These are phyloP conservation scores for Eubasilissa splendida DNA, from an alignment of 2,888 invertebrate species.

Conservation along the genomic window DNA sequence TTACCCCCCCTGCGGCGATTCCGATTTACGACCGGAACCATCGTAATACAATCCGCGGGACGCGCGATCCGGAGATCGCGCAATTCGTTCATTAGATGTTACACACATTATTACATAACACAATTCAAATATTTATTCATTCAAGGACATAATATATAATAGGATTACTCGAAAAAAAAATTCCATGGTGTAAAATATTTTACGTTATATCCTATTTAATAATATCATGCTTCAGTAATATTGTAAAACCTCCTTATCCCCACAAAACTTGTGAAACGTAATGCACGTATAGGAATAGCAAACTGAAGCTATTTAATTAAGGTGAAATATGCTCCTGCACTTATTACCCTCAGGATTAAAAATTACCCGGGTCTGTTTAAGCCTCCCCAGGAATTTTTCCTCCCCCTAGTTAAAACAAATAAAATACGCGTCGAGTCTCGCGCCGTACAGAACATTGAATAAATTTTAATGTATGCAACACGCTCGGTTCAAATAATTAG, in stretches of 20 bases:
- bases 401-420: constrained; percentile 31
- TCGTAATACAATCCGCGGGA: too few relatives aligned
- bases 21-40: too few relatives aligned
- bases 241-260: background rate
- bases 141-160: too few relatives aligned
- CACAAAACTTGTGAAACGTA: background rate
- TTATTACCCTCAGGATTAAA: constrained; percentile 31
- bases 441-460: constrained; percentile 36
- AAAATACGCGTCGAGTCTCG: constrained; percentile 30
- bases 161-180: too few relatives aligned
- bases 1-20: too few relatives aligned
- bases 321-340: constrained; percentile 36
- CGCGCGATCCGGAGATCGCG: too few relatives aligned
- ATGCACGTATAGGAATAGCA: constrained; percentile 21
- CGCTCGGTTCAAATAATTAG: constrained; percentile 33
- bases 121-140: too few relatives aligned
- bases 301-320: constrained; percentile 37
- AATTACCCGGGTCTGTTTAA: constrained; percentile 22
- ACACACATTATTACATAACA: too few relatives aligned
- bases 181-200: too few relatives aligned
- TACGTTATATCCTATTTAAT: too few relatives aligned
- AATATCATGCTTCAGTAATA: too few relatives aligned
- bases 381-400: background rate
- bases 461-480: constrained; percentile 40
- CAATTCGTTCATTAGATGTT: too few relatives aligned